Conservation (phyloP, 2,888 invertebrate species). For the Cephus sareptanus region DNA sequence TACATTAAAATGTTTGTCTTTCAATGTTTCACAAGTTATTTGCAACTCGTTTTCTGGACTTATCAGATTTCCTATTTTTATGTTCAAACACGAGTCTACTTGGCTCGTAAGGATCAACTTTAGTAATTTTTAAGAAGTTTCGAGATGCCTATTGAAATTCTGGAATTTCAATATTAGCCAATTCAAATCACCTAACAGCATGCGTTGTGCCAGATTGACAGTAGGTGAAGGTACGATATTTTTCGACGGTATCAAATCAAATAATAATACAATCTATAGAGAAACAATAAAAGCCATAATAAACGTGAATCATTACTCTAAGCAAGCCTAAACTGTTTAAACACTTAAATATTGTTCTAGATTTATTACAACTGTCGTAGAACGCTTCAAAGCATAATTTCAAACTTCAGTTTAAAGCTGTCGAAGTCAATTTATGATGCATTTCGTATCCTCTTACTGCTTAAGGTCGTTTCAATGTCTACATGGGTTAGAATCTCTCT, state of each 20-base stretch:
- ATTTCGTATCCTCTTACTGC: conserved; percentile 11
- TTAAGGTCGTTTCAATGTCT: not conserved
- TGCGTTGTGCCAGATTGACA: conserved; percentile 10
- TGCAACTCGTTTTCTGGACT: conserved; percentile 16
- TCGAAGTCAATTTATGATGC: conserved; percentile 12
- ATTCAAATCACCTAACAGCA: conserved; percentile 2
- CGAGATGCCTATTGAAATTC: conserved; percentile 14
- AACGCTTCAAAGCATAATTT: conserved; percentile 21
- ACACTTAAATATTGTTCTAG: conserved; percentile 12
- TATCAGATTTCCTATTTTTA: conserved; percentile 19
- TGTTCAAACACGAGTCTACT: conserved; percentile 13
- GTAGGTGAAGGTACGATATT: not conserved
- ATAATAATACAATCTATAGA: conserved; percentile 8
- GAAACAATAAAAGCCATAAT: conserved; percentile 19
- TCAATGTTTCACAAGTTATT: conserved; percentile 18
- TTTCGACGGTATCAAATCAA: conserved; percentile 12
- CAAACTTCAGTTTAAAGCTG: conserved; percentile 25
- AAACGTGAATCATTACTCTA: conserved; percentile 17
- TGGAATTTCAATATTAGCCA: conserved; percentile 5
- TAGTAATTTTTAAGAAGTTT: conserved; percentile 1
- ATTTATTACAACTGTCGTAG: conserved; percentile 24
- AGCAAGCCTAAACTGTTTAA: conserved; percentile 21
- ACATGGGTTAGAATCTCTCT: conserved; percentile 13
- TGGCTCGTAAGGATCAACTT: not conserved
- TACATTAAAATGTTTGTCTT: conserved; percentile 13